Evolutionary conservation across 2,888 invertebrate species (phyloP).

Genomic region (Leucophora obtusa): DNA sequence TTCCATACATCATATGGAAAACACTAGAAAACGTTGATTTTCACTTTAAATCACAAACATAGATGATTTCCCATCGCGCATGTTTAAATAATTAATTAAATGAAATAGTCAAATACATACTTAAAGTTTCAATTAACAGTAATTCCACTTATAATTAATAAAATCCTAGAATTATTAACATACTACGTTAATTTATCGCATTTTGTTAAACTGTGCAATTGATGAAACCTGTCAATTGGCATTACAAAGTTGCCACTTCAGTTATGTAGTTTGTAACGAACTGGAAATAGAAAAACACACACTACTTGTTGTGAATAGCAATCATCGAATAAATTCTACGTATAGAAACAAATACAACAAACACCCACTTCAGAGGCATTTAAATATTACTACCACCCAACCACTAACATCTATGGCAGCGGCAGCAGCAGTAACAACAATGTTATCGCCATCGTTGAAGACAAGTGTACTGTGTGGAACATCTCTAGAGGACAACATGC

Average conservation of each 20-base stretch:
- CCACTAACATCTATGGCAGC: constrained; percentile 10
- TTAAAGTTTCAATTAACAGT: no score
- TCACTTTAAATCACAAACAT: no score
- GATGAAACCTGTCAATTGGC: constrained; percentile 39
- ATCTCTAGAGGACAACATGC: constrained; percentile 33
- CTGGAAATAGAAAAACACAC: constrained; percentile 15
- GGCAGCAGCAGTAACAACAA: no score
- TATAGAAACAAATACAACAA: constrained; percentile 8
- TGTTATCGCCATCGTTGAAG: no score
- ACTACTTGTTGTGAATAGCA: constrained; percentile 37
- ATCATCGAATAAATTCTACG: constrained; percentile 6
- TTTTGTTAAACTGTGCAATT: constrained; percentile 25
- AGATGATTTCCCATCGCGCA: no score
- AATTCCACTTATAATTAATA: no score
- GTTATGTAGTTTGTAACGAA: constrained; percentile 33
- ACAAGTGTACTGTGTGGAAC: neutral
- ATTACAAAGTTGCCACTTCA: constrained; percentile 40
- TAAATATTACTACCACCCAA: constrained; percentile 33
- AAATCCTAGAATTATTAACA: no score
- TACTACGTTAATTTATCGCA: neutral
- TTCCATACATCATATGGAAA: no score
- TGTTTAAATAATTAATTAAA: no score
- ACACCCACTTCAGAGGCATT: constrained; percentile 15
- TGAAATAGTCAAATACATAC: no score
- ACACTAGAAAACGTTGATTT: no score